These are phyloP conservation scores for Psilopogon haemacephalus DNA, from an alignment of 2,113 vertebrate species.

Conservation along the genomic window DNA sequence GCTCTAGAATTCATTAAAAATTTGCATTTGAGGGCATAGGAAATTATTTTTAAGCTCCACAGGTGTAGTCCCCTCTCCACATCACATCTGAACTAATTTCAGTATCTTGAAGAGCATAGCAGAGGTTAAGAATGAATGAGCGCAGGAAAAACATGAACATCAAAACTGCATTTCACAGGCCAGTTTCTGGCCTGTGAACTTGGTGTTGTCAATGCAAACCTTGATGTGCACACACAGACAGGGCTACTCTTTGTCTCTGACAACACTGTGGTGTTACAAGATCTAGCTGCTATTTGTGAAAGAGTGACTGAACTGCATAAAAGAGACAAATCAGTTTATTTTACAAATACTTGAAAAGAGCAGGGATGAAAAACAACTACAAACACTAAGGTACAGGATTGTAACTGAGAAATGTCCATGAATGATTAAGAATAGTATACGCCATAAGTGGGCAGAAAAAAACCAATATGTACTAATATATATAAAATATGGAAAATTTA, in stretches of 20 bases:
- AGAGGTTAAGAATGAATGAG: neutral
- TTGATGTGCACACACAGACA: neutral
- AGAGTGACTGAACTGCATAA: neutral
- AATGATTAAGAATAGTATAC: fast-evolving
- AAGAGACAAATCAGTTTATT: neutral
- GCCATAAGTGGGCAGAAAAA: neutral
- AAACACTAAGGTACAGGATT: neutral
- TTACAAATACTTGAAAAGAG: neutral
- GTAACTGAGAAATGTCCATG: neutral
- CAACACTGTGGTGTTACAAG: neutral
- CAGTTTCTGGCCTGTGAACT: neutral
- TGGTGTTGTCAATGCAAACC: neutral
- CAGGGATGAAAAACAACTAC: neutral
- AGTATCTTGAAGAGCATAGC: neutral
- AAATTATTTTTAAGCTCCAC: neutral
- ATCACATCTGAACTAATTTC: neutral
- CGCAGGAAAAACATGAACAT: neutral
- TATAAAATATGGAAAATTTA: neutral
- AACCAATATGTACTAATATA: neutral
- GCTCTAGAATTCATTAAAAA: neutral
- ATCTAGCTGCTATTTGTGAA: neutral
- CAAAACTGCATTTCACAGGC: neutral
- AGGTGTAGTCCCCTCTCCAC: neutral
- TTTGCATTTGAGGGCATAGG: neutral
- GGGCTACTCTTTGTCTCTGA: neutral